Base-by-base conservation (phyloP, 2,888 invertebrate genomes). In the Carpatolechia fugitivella region DNA sequence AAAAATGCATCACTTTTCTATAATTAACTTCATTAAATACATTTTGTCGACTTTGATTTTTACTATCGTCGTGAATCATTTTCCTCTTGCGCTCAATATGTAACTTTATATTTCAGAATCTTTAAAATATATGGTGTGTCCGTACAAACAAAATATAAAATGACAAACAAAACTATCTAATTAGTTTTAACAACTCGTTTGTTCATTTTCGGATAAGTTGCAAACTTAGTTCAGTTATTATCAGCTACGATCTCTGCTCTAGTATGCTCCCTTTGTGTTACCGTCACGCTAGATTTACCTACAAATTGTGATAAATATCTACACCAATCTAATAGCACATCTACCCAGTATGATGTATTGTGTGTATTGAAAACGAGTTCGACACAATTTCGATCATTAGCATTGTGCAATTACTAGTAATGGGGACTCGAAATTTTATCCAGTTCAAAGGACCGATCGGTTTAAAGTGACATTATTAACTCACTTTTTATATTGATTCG, bases 251-350 rank as follows among this genome's bases (percentile, higher is more conserved):
- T 60, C 62, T 69, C 56, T 60, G 74, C 69, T 65, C 67, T 63
- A 59, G 57, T 55, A 58, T 68, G 68, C 69, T 35, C 66, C 64
- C 69, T 70, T 69, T 68, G 70, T 72, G 72, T 72, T 72, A 66
- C 71, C 63, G 75, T 72, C 68, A 76, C 75, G 78, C 65, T 73
- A 75, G 71, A 78, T 82, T 81, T 72, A 65, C 58, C 74, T 65
- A 68, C 74, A 78, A 78, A 80, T 79, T 80, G 77, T 76, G 76
- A 80, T 77, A 76, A 75, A 74, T 75, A 74, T 71, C 69, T 56
- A 54, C 68, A 68, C 47, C 29, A 29, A 44, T 36, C 36, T 50
- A 50, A 29, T n/a, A 1, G n/a, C n/a, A 50, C 38, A 38, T 44
- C 44, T 47, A 31, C 31, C 16, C 20, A 14, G 41, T 31, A 56